Base-by-base conservation (phyloP, 2,888 invertebrate species). In the Podotricha telesiphe region DNA sequence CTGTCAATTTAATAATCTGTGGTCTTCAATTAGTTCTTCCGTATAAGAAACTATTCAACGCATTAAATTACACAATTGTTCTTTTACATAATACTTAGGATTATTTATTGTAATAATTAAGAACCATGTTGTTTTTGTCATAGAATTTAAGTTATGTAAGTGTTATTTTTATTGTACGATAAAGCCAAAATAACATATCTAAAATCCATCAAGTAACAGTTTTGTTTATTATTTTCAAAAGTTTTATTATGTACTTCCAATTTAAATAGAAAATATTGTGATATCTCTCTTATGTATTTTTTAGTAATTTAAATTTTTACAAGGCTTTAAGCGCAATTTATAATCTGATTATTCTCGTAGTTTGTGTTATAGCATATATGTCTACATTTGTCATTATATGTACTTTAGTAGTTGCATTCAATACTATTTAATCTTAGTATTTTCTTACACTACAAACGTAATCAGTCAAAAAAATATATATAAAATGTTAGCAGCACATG, bases 341-440 rank as follows among this genome's bases (percentile, higher is more conserved):
- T 79, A 7, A 75, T 77, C 79, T 79, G 75, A 71, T 80, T 74
- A 77, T 79, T 81, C 78, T 75, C 77, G 80, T 84, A 80, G 76
- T 80, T 80, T 75, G 81, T 86, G 82, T 86, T 77, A 74, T 85
- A 84, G 81, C 73, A 76, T 86, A 86, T 80, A 75, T 82, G 37
- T 65, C 47, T 56, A 66, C 81, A 80, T 80, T 79, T 81, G 84
- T 82, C 80, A 55, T 55, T 55, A 83, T 82, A 80, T 82, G 77
- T 81, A 83, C 79, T 83, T 83, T 83, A 40, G 82, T 78, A 76
- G 82, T 82, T 78, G 77, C 79, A 80, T 84, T 83, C 83, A 81
- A 79, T 67, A 68, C 63, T 71, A 69, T 61, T 47, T 63, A 69
- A 50, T 65, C 50, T 67, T 66, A 67, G 67, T 65, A 68, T 61